phyloP scores from a whole-genome alignment of 2,797 vertebrate genomes.

The Sebastes baramenuke region DNA sequence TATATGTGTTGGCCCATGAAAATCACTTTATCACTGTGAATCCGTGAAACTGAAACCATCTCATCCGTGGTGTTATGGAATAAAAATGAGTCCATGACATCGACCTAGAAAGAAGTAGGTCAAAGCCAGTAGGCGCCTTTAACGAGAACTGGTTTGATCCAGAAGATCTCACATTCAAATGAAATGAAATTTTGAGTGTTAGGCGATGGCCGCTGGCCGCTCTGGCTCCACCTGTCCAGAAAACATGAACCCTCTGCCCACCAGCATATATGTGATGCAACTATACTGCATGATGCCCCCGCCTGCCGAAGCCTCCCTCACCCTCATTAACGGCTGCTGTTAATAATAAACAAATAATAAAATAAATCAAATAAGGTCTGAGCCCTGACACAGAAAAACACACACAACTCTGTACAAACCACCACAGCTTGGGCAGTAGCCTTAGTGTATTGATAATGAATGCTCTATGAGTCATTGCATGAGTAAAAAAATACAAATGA shows the following conservation, averaged over 20 bases:
- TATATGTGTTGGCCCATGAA: not conserved
- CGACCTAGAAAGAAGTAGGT: constrained; percentile 69
- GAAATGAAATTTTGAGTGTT: not conserved
- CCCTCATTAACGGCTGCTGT: not conserved
- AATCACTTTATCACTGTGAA: not conserved
- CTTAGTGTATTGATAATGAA: constrained; percentile 67
- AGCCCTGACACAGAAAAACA: not conserved
- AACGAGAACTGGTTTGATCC: constrained; percentile 30
- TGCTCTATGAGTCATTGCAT: constrained; percentile 70
- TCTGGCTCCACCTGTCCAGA: constrained; percentile 1
- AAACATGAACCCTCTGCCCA: not conserved
- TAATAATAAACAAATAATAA: not conserved
- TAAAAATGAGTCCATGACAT: constrained; percentile 40
- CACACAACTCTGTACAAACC: constrained; percentile 38
- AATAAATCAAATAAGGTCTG: not conserved
- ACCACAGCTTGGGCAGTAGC: constrained; percentile 57
- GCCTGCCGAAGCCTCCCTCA: not conserved
- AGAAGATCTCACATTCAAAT: constrained; percentile 29
- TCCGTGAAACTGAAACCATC: not conserved
- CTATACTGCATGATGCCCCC: not conserved
- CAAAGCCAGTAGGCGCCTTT: constrained; percentile 28
- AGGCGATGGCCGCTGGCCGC: not conserved
- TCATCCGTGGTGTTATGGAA: not conserved
- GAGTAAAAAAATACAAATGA: constrained; percentile 78
- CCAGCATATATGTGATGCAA: not conserved